Conservation (phyloP, 2,888 invertebrate species). For the Luperina nickerlii region DNA sequence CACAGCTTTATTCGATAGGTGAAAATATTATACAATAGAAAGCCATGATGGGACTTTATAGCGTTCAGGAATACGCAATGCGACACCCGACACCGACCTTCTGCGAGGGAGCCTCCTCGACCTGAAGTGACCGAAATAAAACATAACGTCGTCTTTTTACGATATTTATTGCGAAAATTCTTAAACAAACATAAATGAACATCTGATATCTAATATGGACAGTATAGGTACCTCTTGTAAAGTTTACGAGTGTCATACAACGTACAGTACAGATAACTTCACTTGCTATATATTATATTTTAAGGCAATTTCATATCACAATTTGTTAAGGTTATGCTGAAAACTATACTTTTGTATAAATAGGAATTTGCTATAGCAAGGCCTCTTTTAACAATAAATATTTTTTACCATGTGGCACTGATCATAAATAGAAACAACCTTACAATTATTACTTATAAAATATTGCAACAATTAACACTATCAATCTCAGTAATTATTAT, state of each 20-base stretch:
- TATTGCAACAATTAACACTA: constrained; percentile 81
- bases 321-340: constrained; percentile 66
- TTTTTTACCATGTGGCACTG: constrained; percentile 70
- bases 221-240: constrained; percentile 73
- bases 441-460: constrained; percentile 72
- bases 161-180: constrained; percentile 78
- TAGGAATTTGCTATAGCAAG: constrained; percentile 64
- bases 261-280: constrained; percentile 53
- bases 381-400: constrained; percentile 64
- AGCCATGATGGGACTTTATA: constrained; percentile 10
- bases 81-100: constrained; percentile 42
- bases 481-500: constrained; percentile 81
- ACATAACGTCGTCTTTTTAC: constrained; percentile 57
- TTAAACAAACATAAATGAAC: constrained; percentile 80
- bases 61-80: constrained; percentile 61
- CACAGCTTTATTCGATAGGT: constrained; percentile 50
- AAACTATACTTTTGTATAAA: constrained; percentile 62
- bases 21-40: constrained; percentile 46
- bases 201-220: constrained; percentile 75
- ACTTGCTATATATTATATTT: constrained; percentile 61
- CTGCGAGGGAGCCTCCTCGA: constrained; percentile 6
- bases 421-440: constrained; percentile 72
- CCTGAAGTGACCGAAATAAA: constrained; percentile 40
- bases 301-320: constrained; percentile 88
- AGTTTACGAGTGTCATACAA: constrained; percentile 59